Evolutionary conservation across 2,797 vertebrate species (phyloP).

Genomic region (Gouania willdenowi): DNA sequence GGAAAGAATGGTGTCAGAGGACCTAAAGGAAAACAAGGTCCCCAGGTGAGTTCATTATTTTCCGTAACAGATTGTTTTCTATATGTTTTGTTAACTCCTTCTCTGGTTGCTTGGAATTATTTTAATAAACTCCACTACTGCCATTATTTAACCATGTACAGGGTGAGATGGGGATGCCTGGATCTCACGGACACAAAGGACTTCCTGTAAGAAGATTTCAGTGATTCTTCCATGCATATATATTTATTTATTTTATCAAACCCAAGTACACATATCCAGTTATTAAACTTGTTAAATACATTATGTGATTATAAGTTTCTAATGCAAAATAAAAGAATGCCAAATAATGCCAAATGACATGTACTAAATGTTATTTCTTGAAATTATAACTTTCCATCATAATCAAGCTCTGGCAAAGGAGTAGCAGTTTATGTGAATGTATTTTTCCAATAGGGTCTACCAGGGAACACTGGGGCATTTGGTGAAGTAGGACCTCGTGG

Average conservation of each 20-base stretch:
- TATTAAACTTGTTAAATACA: no score
- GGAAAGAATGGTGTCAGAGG: slow-evolving; percentile 65
- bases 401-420: no score
- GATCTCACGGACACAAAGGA: slow-evolving; percentile 69
- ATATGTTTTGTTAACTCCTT: not conserved
- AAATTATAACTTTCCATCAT: no score
- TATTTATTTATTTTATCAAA: no score
- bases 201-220: slow-evolving; percentile 53
- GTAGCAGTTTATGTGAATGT: no score
- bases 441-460: slow-evolving; percentile 59
- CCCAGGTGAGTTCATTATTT: slow-evolving; percentile 48
- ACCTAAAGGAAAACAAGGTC: slow-evolving; percentile 55
- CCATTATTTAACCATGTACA: slow-evolving; percentile 20
- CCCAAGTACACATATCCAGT: no score
- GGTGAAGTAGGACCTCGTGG: slow-evolving; percentile 64
- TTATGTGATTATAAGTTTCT: no score
- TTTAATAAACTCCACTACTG: not conserved
- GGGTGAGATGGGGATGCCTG: slow-evolving; percentile 64
- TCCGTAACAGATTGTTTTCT: not conserved
- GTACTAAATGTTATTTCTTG: no score
- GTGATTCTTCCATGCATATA: not conserved
- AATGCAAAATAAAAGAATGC: no score
- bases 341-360: no score
- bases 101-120: no score
- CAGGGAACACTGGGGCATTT: slow-evolving; percentile 74